phyloP scores from a whole-genome alignment of 2,888 invertebrate genomes.

The Anticlea derivata region DNA sequence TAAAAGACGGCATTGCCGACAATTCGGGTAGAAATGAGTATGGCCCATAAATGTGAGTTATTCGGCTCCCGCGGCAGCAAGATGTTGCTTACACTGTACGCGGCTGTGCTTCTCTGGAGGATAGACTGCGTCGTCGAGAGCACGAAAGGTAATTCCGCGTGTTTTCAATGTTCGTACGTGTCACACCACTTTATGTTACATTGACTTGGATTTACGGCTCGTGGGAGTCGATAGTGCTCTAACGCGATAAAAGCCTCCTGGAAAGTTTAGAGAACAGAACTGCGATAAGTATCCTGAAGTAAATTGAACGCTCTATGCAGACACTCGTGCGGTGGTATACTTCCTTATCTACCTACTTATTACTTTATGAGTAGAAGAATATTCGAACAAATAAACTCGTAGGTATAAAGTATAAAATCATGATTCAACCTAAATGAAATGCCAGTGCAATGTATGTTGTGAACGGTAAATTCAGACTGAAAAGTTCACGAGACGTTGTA shows the following conservation, averaged over 20 bases:
- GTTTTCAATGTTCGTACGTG: slow-evolving; percentile 27
- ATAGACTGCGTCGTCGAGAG: slow-evolving; percentile 75
- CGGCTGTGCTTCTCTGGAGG: slow-evolving; percentile 72
- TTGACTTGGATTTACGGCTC: slow-evolving; percentile 16
- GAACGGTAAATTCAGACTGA: slow-evolving; percentile 24
- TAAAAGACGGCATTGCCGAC: slow-evolving; percentile 65
- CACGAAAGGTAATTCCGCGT: slow-evolving; percentile 68
- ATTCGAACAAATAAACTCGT: too few species aligned
- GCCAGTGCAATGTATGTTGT: slow-evolving; percentile 23
- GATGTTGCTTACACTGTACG: slow-evolving; percentile 71
- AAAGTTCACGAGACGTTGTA: slow-evolving; percentile 28
- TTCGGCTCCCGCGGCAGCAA: slow-evolving; percentile 59
- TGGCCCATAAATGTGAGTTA: slow-evolving; percentile 68
- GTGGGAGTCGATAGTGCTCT: slow-evolving; percentile 29
- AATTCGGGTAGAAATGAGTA: slow-evolving; percentile 65
- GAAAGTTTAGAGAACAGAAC: slow-evolving; percentile 4
- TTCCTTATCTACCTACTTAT: too few species aligned
- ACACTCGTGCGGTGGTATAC: too few species aligned
- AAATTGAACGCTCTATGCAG: neutral
- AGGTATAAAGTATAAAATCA: slow-evolving; percentile 5
- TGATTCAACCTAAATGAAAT: slow-evolving; percentile 21
- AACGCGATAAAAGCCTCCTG: slow-evolving; percentile 4
- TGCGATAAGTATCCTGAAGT: neutral
- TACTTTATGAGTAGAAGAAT: too few species aligned
- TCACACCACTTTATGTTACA: slow-evolving; percentile 25